Evolutionary conservation across 2,888 invertebrate species (phyloP), one percentile per base, ranked within the genome.

Genomic region (Rhimphoctona megacephalus): DNA sequence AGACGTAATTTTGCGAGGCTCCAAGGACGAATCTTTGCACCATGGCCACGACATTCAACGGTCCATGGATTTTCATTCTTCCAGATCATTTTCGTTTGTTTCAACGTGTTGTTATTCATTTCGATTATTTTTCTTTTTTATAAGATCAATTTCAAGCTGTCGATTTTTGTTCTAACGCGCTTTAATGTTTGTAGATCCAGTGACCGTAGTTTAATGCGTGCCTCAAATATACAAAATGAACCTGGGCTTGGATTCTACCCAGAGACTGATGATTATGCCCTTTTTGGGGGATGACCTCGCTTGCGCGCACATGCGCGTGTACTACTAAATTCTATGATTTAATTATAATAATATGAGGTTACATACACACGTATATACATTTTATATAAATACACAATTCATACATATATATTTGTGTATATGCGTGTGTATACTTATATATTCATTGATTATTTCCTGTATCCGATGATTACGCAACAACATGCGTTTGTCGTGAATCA

Each of bases 401-500:
- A 88, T 78, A 54, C 88, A 81, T 86, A 77, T 84, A 88, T 85
- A 85, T 84, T 88, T 72, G 77, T 81, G 85, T 79, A 87, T 89
- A 89, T 89, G 86, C 88, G 84, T 84, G 73, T 87, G 86, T 87
- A 90, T 87, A 87, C 87, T 88, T 87, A 85, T 87, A 90, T 88
- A 91, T 87, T 88, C 87, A 90, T 89, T 87, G 88, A 89, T 91
- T 90, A 90, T 88, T 89, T 87, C 85, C 83, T 88, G 85, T 85
- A 87, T 89, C 88, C 86, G 88, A 86, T 30, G 87, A 88, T 73
- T 83, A 81, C 88, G 85, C 81, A 74, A 83, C 87, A 88, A 86
- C 74, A 79, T 70, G 74, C 81, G 11, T 43, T 36, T 73, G 81
- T 82, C 73, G 72, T 67, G 74, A 82, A 76, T 86, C 78, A 70